A percentile compares a stretch with the other conserved stretches of the same genome.
phyloP scores from a whole-genome alignment of 2,113 vertebrate species.

The Petaurus breviceps region DNA sequence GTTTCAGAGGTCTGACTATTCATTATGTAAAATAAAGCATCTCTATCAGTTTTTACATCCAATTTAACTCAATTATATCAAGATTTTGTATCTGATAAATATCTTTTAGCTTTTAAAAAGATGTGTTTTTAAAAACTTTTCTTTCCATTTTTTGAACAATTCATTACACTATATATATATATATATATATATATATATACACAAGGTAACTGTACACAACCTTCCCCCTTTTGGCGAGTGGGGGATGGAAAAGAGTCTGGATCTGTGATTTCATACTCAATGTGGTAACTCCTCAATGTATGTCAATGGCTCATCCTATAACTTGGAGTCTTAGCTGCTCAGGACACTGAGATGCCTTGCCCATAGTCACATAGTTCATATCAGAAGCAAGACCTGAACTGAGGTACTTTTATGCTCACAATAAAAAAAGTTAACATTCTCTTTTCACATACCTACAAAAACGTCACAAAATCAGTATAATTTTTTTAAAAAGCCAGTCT shows the following conservation, averaged over 20 bases:
- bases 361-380: not conserved
- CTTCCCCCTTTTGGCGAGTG: too few relatives aligned
- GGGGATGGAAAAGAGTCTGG: not conserved
- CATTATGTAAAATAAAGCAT: not conserved
- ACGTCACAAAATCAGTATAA: not conserved
- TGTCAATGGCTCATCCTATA: not conserved
- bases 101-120: not conserved
- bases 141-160: not conserved
- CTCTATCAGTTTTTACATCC: not conserved
- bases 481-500: not conserved
- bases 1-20: not conserved
- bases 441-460: not conserved
- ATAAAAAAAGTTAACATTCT: not conserved
- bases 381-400: not conserved
- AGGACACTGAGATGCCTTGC: not conserved
- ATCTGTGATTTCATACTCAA: not conserved
- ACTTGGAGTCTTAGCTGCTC: not conserved
- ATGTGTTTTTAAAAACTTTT: not conserved
- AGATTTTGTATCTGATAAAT: not conserved
- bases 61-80: not conserved
- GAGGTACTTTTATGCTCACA: not conserved
- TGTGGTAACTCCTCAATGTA: not conserved
- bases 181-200: not conserved
- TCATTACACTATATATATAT: not conserved
- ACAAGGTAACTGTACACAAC: not conserved